These are phyloP conservation scores for Cariama cristata DNA, from an alignment of 2,113 vertebrate genomes.

Conservation along the genomic window DNA sequence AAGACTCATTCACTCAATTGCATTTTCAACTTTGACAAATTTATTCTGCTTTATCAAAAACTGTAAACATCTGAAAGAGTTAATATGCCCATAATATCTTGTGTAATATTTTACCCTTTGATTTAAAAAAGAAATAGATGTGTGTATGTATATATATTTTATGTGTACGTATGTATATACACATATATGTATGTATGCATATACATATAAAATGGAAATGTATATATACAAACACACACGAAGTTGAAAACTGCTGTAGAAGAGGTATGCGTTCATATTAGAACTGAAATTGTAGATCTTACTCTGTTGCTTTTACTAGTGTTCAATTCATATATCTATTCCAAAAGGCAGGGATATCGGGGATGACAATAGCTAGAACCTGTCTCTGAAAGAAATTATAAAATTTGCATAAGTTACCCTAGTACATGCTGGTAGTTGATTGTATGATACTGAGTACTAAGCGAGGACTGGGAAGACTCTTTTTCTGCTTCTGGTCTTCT, in stretches of 20 bases:
- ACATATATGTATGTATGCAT: not conserved
- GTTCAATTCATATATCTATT: not conserved
- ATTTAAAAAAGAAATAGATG: too few relatives aligned
- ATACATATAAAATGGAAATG: rapidly evolving
- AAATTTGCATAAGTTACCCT: not conserved
- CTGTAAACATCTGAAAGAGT: not conserved
- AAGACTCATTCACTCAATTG: not conserved
- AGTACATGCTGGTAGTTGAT: not conserved
- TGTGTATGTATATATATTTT: not conserved
- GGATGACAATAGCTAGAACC: not conserved
- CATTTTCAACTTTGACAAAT: not conserved
- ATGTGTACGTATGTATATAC: not conserved
- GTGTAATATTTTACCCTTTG: not conserved
- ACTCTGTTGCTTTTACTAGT: not conserved
- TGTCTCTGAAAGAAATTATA: rapidly evolving
- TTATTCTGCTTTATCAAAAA: not conserved
- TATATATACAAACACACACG: not conserved
- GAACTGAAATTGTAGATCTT: rapidly evolving
- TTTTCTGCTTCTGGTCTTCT: not conserved
- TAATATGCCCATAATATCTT: not conserved
- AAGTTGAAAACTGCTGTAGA: not conserved
- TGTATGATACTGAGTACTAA: not conserved
- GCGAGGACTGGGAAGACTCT: not conserved
- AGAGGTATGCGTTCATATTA: rapidly evolving
- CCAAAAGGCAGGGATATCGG: rapidly evolving